Percentiles rank a stretch among this genome's conserved stretches.
Evolutionary conservation across 2,888 invertebrate genomes (phyloP).

Genomic region (Hydropsyche betteni): DNA sequence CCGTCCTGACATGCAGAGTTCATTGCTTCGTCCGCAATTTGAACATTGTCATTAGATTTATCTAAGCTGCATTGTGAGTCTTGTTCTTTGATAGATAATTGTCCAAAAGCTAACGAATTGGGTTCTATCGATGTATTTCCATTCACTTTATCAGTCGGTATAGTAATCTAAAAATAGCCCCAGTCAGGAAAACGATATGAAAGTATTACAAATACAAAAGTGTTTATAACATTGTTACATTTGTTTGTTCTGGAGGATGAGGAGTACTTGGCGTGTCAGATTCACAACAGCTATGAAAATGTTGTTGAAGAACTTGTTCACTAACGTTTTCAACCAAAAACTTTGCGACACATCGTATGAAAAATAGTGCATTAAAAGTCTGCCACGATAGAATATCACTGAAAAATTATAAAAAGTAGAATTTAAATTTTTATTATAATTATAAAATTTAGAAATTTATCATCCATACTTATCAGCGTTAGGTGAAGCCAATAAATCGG

Average conservation of each 20-base stretch:
- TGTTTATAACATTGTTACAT: neutral
- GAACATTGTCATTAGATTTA: slow-evolving; percentile 9
- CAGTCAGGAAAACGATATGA: neutral
- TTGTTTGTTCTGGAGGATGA: slow-evolving; percentile 6
- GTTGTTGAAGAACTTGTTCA: slow-evolving; percentile 86
- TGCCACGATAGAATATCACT: slow-evolving; percentile 86
- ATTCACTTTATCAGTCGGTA: slow-evolving; percentile 20
- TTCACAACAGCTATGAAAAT: slow-evolving; percentile 73
- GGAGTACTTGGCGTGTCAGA: slow-evolving; percentile 47
- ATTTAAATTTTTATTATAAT: no score
- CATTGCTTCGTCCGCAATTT: slow-evolving; percentile 41
- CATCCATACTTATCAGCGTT: slow-evolving; percentile 83
- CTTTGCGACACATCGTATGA: slow-evolving; percentile 84
- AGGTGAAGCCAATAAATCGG: slow-evolving; percentile 84
- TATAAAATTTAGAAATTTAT: neutral
- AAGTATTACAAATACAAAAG: neutral
- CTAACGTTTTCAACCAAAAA: slow-evolving; percentile 91
- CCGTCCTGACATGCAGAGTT: slow-evolving; percentile 52
- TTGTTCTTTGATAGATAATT: neutral
- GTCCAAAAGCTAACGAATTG: neutral
- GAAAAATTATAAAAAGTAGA: slow-evolving; percentile 40
- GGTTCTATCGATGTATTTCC: slow-evolving; percentile 6
- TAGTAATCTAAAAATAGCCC: neutral
- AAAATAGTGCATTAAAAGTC: slow-evolving; percentile 91
- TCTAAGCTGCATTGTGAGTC: slow-evolving; percentile 4